phyloP scores from a whole-genome alignment of 2,797 vertebrate species.

The Lithobates sylvaticus region DNA sequence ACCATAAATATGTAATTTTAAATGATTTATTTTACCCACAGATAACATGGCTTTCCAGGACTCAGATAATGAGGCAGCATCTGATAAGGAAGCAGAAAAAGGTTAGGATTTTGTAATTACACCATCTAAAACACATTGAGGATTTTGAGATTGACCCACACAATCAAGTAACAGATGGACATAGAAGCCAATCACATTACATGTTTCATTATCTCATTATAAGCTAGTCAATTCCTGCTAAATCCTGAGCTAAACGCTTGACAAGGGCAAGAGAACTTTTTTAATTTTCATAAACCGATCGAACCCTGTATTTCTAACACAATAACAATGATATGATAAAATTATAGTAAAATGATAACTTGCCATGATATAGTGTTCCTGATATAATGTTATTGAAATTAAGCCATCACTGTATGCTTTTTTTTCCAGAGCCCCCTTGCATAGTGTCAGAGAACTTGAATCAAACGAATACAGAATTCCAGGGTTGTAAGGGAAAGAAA shows the following conservation, averaged over 20 bases:
- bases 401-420: neutral
- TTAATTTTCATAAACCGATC: too few relatives aligned
- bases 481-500: conserved; percentile 77
- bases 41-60: conserved; percentile 54
- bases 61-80: conserved; percentile 39
- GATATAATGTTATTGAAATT: neutral
- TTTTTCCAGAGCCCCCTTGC: conserved; percentile 49
- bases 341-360: neutral
- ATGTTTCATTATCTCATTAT: too few relatives aligned
- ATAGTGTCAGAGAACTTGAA: conserved; percentile 56
- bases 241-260: too few relatives aligned
- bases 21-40: neutral
- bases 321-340: too few relatives aligned
- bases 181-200: too few relatives aligned
- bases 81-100: conserved; percentile 20
- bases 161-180: too few relatives aligned
- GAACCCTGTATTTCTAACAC: too few relatives aligned
- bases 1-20: neutral
- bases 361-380: neutral
- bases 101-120: conserved; percentile 16
- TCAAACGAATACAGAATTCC: conserved; percentile 75
- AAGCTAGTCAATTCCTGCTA: too few relatives aligned
- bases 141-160: too few relatives aligned
- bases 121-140: neutral
- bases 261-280: too few relatives aligned